Evolutionary conservation across 1,140 invertebrate genomes (phyloP).

Genomic region (Scylla paramamosain): DNA sequence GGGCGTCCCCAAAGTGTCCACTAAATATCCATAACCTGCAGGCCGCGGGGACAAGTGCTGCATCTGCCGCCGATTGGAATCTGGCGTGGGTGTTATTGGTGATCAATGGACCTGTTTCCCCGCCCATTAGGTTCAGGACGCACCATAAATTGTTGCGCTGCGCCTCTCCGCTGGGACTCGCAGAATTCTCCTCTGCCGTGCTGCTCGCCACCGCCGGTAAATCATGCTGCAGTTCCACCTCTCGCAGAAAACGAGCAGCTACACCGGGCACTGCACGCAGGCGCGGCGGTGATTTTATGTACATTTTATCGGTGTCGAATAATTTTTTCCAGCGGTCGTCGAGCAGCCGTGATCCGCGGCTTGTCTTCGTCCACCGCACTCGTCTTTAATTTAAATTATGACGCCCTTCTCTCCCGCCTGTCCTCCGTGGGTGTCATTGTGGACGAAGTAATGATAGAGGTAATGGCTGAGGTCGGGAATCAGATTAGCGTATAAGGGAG

Average conservation of each 20-base stretch:
- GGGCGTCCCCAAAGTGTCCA: constrained; percentile 49
- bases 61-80: constrained; percentile 35
- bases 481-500: constrained; percentile 73
- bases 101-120: not conserved
- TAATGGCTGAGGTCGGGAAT: constrained; percentile 66
- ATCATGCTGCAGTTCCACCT: not conserved
- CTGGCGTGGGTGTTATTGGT: constrained; percentile 57
- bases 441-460: constrained; percentile 71
- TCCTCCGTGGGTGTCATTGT: constrained; percentile 53
- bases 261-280: not conserved
- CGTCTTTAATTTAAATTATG: constrained; percentile 67
- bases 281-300: constrained; percentile 71
- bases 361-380: not conserved
- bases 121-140: constrained; percentile 36
- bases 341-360: not conserved
- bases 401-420: constrained; percentile 8
- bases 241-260: not conserved
- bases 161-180: not conserved
- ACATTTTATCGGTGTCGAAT: constrained; percentile 62
- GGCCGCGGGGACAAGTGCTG: not conserved
- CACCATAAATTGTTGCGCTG: constrained; percentile 22
- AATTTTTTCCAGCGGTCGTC: not conserved
- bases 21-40: constrained; percentile 60
- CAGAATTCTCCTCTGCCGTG: not conserved
- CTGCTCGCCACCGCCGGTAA: not conserved